phyloP scores from a whole-genome alignment of 1,140 invertebrate genomes.

The Pseudomyrmex concolor region DNA sequence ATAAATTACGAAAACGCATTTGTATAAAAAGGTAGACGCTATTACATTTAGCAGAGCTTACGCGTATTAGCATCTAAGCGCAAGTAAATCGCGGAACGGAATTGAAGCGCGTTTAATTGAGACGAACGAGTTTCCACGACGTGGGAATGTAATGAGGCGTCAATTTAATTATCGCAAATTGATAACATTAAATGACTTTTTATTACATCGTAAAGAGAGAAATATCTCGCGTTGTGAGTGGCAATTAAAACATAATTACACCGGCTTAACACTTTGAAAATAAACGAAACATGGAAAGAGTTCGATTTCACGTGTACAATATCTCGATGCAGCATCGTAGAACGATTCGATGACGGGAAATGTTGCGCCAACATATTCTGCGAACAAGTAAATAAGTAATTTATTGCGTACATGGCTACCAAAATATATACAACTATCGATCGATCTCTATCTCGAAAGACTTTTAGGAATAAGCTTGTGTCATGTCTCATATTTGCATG shows the following conservation, averaged over 20 bases:
- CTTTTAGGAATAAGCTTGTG: conserved; percentile 70
- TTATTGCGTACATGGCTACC: conserved; percentile 61
- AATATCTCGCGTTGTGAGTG: conserved; percentile 13
- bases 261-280: neutral
- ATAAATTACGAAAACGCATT: conserved; percentile 70
- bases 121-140: conserved; percentile 35
- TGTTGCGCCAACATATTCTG: conserved; percentile 24
- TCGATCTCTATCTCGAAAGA: conserved; percentile 65
- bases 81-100: conserved; percentile 5
- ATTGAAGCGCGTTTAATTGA: neutral
- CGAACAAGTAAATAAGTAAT: conserved; percentile 70
- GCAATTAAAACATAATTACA: conserved; percentile 42
- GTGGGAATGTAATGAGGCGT: conserved; percentile 36
- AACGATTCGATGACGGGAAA: conserved; percentile 53
- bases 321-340: neutral
- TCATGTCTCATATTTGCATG: conserved; percentile 67
- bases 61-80: conserved; percentile 45
- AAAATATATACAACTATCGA: conserved; percentile 24
- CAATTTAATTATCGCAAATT: conserved; percentile 47
- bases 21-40: conserved; percentile 60
- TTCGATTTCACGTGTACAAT: conserved; percentile 28
- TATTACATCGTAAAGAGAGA: conserved; percentile 13
- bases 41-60: conserved; percentile 57
- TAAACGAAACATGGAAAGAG: conserved; percentile 9
- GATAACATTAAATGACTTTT: conserved; percentile 27